Evolutionary conservation across 2,888 invertebrate genomes (phyloP).

Genomic region (Metalampra italica): DNA sequence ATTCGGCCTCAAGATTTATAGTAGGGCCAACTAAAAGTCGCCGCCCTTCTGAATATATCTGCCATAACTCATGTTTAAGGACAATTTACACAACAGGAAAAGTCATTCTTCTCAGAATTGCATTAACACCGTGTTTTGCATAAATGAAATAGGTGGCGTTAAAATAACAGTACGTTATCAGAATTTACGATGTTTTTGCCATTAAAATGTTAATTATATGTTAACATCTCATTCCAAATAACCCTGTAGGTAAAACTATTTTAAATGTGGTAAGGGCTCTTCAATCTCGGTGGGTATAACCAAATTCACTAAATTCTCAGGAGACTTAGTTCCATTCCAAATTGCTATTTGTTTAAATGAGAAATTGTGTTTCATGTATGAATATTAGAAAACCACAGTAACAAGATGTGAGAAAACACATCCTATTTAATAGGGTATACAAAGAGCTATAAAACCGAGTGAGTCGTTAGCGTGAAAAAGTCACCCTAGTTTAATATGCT

Average conservation of each 20-base stretch:
- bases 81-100: constrained; percentile 25
- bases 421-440: too few relatives aligned
- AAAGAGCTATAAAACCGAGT: too few relatives aligned
- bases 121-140: constrained; percentile 12
- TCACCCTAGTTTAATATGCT: constrained; percentile 13
- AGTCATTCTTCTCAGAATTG: constrained; percentile 17
- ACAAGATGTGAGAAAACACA: too few relatives aligned
- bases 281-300: too few relatives aligned
- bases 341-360: too few relatives aligned
- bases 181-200: not conserved
- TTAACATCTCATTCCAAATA: too few relatives aligned
- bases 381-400: too few relatives aligned
- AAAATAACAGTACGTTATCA: not conserved
- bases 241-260: too few relatives aligned
- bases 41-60: constrained; percentile 24
- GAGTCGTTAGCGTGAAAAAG: constrained; percentile 1
- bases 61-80: constrained; percentile 27
- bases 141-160: constrained; percentile 7
- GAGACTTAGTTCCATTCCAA: too few relatives aligned
- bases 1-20: constrained; percentile 14
- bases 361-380: too few relatives aligned
- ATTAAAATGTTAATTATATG: not conserved
- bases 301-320: too few relatives aligned
- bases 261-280: too few relatives aligned
- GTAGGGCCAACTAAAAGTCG: constrained; percentile 12